Evolutionary conservation across 35 echinoderm and acorn worm genomes (phyloP).

Genomic region (Heliocidaris tuberculata): DNA sequence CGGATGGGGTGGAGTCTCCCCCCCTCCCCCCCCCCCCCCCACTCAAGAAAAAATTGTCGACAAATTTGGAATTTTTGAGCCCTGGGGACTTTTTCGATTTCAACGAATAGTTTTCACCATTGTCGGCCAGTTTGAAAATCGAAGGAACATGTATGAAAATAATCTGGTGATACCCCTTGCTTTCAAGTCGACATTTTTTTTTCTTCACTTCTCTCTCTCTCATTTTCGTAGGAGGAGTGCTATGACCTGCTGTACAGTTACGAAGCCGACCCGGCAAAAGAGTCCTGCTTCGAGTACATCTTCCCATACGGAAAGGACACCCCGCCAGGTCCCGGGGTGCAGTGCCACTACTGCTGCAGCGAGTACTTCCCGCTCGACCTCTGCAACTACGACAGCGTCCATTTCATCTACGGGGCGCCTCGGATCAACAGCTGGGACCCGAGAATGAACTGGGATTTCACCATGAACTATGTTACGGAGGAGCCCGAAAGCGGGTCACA

Average conservation of each 20-base stretch:
- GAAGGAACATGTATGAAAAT: no score
- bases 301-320: neutral
- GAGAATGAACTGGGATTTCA: slow-evolving; percentile 30
- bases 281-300: neutral
- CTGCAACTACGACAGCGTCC: slow-evolving; percentile 26
- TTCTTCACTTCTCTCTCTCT: neutral
- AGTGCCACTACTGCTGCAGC: slow-evolving; percentile 54
- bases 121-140: no score
- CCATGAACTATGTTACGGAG: slow-evolving; percentile 17
- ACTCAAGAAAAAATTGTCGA: no score
- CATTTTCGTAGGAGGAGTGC: slow-evolving; percentile 48
- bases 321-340: neutral
- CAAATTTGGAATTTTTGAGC: no score
- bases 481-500: neutral
- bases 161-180: no score
- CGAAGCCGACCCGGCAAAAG: slow-evolving; percentile 30
- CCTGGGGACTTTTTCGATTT: no score
- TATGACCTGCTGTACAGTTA: slow-evolving; percentile 43
- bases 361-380: slow-evolving; percentile 39
- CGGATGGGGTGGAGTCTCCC: no score
- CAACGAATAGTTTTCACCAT: no score
- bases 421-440: slow-evolving; percentile 59
- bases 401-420: neutral
- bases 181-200: neutral
- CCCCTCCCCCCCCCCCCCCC: no score